Conservation (phyloP, 1,140 invertebrate genomes). For the Eupeodes corollae region DNA sequence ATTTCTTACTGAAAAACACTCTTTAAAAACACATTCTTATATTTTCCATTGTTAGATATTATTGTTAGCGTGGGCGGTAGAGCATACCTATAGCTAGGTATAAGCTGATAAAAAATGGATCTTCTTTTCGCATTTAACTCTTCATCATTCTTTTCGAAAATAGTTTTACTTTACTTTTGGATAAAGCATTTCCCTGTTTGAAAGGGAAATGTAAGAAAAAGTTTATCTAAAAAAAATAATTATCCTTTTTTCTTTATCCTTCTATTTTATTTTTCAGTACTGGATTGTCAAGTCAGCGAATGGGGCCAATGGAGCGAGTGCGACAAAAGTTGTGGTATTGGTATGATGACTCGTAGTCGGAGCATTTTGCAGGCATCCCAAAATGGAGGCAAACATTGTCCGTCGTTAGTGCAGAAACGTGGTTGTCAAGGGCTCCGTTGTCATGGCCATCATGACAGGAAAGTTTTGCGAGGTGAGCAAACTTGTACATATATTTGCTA, state of each 20-base stretch:
- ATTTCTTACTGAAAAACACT: no score
- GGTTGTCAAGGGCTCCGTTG: slow-evolving; percentile 61
- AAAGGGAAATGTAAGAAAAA: no score
- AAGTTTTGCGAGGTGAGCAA: slow-evolving; percentile 53
- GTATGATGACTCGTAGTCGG: slow-evolving; percentile 57
- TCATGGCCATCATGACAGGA: slow-evolving; percentile 50
- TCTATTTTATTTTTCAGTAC: slow-evolving; percentile 44
- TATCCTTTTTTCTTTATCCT: neutral
- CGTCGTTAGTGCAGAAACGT: slow-evolving; percentile 56
- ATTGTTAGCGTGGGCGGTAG: no score
- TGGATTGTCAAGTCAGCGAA: slow-evolving; percentile 63
- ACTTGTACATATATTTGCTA: slow-evolving; percentile 2
- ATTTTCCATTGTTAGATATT: no score
- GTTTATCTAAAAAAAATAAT: no score
- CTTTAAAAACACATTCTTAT: no score
- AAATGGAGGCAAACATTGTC: slow-evolving; percentile 66
- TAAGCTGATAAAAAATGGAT: no score
- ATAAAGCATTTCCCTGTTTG: no score
- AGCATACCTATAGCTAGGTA: no score
- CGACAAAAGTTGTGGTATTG: slow-evolving; percentile 61
- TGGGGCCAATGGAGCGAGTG: slow-evolving; percentile 69
- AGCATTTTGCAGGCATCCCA: slow-evolving; percentile 48
- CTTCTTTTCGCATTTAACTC: no score
- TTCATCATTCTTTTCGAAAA: no score
- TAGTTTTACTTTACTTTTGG: no score